Evolutionary conservation across 2,888 invertebrate genomes (phyloP).

Genomic region (Anorthoa munda): DNA sequence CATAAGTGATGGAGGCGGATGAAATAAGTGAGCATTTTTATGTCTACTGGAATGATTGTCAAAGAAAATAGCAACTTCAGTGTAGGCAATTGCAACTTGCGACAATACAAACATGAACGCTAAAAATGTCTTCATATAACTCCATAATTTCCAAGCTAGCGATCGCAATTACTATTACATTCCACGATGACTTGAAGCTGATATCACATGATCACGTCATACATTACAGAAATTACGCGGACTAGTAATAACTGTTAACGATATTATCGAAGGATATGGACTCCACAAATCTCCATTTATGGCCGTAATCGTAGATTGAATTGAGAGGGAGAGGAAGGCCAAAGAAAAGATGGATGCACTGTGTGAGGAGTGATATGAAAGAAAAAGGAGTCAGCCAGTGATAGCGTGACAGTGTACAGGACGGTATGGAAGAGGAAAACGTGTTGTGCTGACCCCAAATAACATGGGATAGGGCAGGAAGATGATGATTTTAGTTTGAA

Average conservation of each 20-base stretch:
- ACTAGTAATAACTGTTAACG: constrained; percentile 68
- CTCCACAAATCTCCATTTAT: constrained; percentile 76
- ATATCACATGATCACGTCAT: constrained; percentile 51
- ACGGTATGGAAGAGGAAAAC: no score
- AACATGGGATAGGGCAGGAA: no score
- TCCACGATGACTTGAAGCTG: constrained; percentile 36
- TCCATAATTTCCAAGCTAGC: constrained; percentile 21
- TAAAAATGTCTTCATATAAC: constrained; percentile 8
- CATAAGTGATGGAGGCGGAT: no score
- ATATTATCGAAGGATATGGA: constrained; percentile 70
- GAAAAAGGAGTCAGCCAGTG: no score
- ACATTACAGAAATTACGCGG: constrained; percentile 49
- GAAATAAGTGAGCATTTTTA: no score
- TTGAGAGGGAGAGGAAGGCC: constrained; percentile 16
- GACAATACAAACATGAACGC: neutral
- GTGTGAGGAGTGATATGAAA: no score
- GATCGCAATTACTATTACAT: constrained; percentile 37
- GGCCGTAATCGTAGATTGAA: constrained; percentile 70
- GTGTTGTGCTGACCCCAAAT: no score
- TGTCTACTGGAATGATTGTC: neutral
- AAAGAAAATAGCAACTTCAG: neutral
- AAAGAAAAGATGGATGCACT: no score
- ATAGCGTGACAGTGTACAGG: no score
- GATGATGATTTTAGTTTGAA: constrained; percentile 64
- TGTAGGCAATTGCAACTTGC: neutral